phyloP scores from a whole-genome alignment of 2,888 invertebrate genomes.

The Ormyrus labotus region DNA sequence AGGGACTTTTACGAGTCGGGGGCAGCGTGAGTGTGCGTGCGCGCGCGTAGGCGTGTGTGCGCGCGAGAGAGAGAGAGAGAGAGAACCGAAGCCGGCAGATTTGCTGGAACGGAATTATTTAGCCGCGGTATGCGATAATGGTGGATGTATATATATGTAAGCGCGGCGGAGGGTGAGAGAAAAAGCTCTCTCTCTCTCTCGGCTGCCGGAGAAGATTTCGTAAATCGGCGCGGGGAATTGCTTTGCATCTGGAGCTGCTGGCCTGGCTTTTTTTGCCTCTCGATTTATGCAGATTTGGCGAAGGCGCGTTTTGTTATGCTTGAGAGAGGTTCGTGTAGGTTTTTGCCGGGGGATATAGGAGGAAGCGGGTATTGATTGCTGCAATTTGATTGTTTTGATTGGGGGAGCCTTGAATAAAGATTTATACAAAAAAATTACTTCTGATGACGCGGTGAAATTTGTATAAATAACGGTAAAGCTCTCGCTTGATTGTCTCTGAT shows the following conservation, averaged over 20 bases:
- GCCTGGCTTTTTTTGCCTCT: background rate
- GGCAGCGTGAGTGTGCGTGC: background rate
- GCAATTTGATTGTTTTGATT: no score
- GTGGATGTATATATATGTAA: constrained; percentile 3
- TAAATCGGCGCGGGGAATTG: constrained; percentile 7
- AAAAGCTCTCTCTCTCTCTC: no score
- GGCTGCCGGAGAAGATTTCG: constrained; percentile 1
- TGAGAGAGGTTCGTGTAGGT: background rate
- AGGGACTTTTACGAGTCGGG: constrained; percentile 42
- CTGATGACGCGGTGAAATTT: no score
- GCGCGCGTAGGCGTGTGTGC: no score
- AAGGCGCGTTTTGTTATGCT: background rate
- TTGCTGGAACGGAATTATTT: constrained; percentile 39
- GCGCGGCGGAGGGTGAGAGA: background rate
- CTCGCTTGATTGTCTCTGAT: no score
- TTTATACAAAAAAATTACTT: no score
- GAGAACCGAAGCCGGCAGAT: background rate
- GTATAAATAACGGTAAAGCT: no score
- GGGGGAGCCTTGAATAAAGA: no score
- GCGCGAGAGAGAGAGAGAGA: no score
- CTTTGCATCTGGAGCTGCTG: no score
- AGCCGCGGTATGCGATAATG: constrained; percentile 46
- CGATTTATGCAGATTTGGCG: background rate
- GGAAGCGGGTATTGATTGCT: no score
- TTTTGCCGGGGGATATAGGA: no score